phyloP scores from a whole-genome alignment of 2,797 vertebrate genomes.

The Hydrocynus forskahlii region DNA sequence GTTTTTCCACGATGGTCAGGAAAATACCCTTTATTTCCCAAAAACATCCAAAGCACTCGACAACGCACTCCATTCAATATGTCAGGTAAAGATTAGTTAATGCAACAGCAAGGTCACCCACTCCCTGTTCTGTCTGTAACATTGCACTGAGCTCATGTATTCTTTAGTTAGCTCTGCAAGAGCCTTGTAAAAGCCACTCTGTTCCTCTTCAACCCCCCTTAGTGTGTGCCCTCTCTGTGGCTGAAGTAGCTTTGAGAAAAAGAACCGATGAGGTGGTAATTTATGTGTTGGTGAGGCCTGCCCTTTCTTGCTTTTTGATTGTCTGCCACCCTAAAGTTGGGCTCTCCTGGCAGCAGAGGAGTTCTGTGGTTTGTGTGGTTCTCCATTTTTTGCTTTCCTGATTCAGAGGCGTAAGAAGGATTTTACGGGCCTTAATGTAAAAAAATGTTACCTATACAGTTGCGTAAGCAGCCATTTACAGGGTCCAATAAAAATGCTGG shows the following conservation, averaged over 20 bases:
- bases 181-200: slow-evolving; percentile 73
- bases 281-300: slow-evolving; percentile 58
- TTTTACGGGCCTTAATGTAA: not conserved
- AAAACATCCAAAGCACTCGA: not conserved
- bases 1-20: not conserved
- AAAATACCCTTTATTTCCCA: slow-evolving; percentile 44
- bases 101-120: slow-evolving; percentile 48
- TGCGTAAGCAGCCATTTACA: not conserved
- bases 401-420: not conserved
- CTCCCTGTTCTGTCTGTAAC: slow-evolving; percentile 60
- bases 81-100: slow-evolving; percentile 31
- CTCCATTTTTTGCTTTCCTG: slow-evolving; percentile 60
- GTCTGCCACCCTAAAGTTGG: slow-evolving; percentile 58
- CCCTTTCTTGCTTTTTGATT: slow-evolving; percentile 51
- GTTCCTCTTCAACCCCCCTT: slow-evolving; percentile 57
- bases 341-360: slow-evolving; percentile 71
- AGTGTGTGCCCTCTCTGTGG: slow-evolving; percentile 60
- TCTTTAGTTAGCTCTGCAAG: slow-evolving; percentile 72
- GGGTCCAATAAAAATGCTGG: not conserved
- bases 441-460: not conserved
- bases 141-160: slow-evolving; percentile 69
- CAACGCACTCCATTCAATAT: not conserved
- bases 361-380: slow-evolving; percentile 68
- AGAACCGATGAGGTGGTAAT: slow-evolving; percentile 66
- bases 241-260: slow-evolving; percentile 59